Base-by-base conservation (phyloP, 2,888 invertebrate genomes). In the Hyposoter dolosus region DNA sequence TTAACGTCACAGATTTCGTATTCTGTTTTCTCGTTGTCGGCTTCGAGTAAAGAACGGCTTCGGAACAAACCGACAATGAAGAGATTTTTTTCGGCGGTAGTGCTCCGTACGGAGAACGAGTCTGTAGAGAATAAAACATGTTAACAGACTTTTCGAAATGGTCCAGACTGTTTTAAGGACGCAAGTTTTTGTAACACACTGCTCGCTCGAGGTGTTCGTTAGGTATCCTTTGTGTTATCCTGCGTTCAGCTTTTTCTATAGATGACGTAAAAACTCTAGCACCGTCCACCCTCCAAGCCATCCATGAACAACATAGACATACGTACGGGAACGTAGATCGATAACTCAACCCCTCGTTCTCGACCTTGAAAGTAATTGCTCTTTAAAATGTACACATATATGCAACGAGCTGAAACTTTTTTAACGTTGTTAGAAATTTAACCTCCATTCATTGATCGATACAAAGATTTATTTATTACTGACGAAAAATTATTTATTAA, bases 351-450 rank as follows among this genome's bases (percentile, higher is more conserved):
- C 50, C 78, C 28, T 79, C 69, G 45, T 65, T 79, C 75, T 45
- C 85, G 78, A 76, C 85, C 85, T 75, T 82, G 65, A 79, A 82
- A 79, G 45, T 79, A 79, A 82, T 82, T 63, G 75, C 75, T 85
- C 75, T 75, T 79, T 75, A 74, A 82, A 68, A 79, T 60, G 69
- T 66, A 53, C 63, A 19, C 47, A 45, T 53, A 12, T 65, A 71
- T 45, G n/a, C 75, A 45, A 69, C 6, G 19, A 35, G 23, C 3
- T 6, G 17, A 40, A 43, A n/a, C 43, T 56, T 68, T 9, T 56
- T n/a, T 0, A 53, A 23, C 10, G 19, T 53, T 40, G 23, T 68
- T 68, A 66, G 15, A 5, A 60, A 60, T 28, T 28, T 12, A 4
- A 28, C 15, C 28, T 60, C 5, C 28, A 15, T 60, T 28, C 5